Evolutionary conservation across 2,888 invertebrate genomes (phyloP).

Genomic region (Dysmachus trigonus): DNA sequence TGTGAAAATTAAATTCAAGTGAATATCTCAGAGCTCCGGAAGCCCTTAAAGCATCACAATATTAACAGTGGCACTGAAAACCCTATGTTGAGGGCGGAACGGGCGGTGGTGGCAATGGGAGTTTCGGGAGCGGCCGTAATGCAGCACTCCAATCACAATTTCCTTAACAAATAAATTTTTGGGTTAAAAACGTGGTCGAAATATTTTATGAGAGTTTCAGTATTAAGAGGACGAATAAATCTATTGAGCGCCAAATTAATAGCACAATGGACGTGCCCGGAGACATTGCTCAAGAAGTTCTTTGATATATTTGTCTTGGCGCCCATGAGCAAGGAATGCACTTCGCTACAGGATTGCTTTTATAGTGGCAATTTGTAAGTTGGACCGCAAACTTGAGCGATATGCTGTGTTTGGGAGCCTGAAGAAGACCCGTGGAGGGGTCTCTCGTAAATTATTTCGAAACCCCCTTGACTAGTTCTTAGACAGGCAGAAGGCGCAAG

Average conservation of each 20-base stretch:
- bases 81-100: neutral
- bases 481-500: neutral
- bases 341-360: slow-evolving; percentile 26
- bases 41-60: neutral
- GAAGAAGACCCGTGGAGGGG: neutral
- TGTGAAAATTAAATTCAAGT: neutral
- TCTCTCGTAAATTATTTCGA: slow-evolving; percentile 24
- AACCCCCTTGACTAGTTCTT: slow-evolving; percentile 10
- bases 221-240: slow-evolving; percentile 34
- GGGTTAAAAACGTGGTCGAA: slow-evolving; percentile 41
- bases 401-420: neutral
- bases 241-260: slow-evolving; percentile 39
- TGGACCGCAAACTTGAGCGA: slow-evolving; percentile 19
- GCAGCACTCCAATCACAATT: slow-evolving; percentile 35
- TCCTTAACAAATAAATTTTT: slow-evolving; percentile 37
- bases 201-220: slow-evolving; percentile 39
- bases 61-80: neutral
- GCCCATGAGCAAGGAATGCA: slow-evolving; percentile 34
- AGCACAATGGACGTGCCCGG: slow-evolving; percentile 26
- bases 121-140: neutral
- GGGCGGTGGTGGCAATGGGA: neutral
- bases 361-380: slow-evolving; percentile 40
- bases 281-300: slow-evolving; percentile 24
- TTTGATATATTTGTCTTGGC: slow-evolving; percentile 40
- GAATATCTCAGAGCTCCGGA: neutral